These are phyloP conservation scores for Rhinogobius similis DNA, from an alignment of 2,113 vertebrate genomes.

Conservation along the genomic window DNA sequence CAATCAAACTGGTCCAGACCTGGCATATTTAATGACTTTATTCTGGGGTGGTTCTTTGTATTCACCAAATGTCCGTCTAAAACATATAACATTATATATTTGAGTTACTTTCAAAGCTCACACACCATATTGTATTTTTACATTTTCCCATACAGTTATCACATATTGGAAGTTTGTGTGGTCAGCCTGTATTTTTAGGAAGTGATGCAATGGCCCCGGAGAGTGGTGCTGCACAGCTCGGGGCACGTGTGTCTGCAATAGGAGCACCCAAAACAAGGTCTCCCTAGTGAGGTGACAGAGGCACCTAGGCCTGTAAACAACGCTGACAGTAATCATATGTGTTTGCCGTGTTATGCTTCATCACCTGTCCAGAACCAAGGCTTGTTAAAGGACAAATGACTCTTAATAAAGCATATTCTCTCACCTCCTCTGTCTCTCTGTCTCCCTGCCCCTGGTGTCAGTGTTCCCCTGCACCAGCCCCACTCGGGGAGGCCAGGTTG, in stretches of 20 bases:
- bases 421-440: conserved; percentile 32
- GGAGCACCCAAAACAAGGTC: conserved; percentile 59
- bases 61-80: no score
- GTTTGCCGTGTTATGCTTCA: conserved; percentile 73
- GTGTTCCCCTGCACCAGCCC: conserved; percentile 49
- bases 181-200: conserved; percentile 7
- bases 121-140: neutral
- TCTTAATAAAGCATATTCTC: conserved; percentile 74
- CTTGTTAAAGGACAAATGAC: conserved; percentile 79
- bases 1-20: neutral
- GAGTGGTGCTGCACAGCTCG: conserved; percentile 18
- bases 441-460: conserved; percentile 55
- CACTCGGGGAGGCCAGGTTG: conserved; percentile 59
- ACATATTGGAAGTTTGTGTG: neutral
- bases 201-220: conserved; percentile 26
- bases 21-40: neutral
- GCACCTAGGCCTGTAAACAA: conserved; percentile 65
- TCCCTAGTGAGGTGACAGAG: conserved; percentile 64
- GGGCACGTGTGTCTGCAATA: conserved; percentile 30
- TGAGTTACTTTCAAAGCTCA: neutral
- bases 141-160: neutral
- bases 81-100: no score
- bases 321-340: conserved; percentile 76
- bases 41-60: neutral
- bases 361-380: conserved; percentile 72